Evolutionary conservation across 2,797 vertebrate genomes (phyloP), one percentile per base, ranked within the genome.

Genomic region (Acridotheres tristis): DNA sequence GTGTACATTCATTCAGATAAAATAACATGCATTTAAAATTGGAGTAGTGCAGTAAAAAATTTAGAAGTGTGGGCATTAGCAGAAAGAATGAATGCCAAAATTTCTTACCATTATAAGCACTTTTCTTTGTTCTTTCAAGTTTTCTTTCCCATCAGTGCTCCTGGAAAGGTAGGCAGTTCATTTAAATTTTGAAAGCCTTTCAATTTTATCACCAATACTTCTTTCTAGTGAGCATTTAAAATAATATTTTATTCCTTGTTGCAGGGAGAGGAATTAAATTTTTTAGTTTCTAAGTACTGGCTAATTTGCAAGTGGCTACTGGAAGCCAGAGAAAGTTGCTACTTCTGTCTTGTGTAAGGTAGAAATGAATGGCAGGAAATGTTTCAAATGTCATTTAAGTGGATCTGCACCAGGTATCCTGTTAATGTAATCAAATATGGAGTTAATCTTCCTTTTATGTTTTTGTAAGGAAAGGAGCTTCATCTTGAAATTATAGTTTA

Each of bases 401-500:
- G 90, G 83, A 66, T 95, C 73, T 91, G 77, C 50, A 81, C 50
- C 61, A 84, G 80, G 59, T 93, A 89, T 67, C 71, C 93, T 94
- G 93, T 51, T 94, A 95, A 95, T 87, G 80, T 84, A 94, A 94
- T 95, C 84, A 95, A 86, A 90, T 71, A 30, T 58, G 45, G 50
- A 89, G n/a, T 76, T 93, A 90, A 88, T 92, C 81, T 78, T 53
- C 38, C 75, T 77, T 92, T 93, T 81, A 65, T 91, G 68, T 95
- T 94, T 96, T 93, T 92, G 61, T 87, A 94, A 96, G 85, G 91
- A 96, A 85, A 88, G 79, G 67, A 61, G 42, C 75, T 96, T 95
- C 81, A 16, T 95, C 88, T 94, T 95, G 90, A 95, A 97, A 93
- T 96, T 89, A 80, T 36, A 57, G 25, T 79, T 93, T 88, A 86